phyloP scores from a whole-genome alignment of 1,140 invertebrate species.

The Zaprionus inermis region DNA sequence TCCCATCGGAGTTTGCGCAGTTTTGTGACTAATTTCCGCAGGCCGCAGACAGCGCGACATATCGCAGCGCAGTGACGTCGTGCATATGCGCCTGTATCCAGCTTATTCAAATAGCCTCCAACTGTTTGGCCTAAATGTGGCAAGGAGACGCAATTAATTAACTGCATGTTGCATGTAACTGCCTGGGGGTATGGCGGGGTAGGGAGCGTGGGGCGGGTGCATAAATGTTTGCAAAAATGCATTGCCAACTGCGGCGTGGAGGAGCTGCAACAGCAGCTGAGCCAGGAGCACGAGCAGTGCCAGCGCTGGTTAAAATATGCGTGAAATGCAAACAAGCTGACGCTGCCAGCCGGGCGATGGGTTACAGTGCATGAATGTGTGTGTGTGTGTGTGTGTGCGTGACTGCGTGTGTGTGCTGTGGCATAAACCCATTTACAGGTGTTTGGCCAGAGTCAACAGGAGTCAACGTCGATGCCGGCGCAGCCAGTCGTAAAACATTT shows the following conservation, averaged over 20 bases:
- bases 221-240: constrained; percentile 64
- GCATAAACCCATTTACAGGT: constrained; percentile 78
- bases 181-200: no score
- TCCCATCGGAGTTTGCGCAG: neutral
- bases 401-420: constrained; percentile 35
- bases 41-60: neutral
- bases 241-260: constrained; percentile 22
- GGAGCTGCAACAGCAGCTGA: neutral
- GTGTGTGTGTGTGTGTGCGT: constrained; percentile 4
- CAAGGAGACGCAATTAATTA: constrained; percentile 40
- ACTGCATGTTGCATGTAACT: constrained; percentile 6
- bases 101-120: constrained; percentile 12
- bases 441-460: constrained; percentile 75
- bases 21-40: constrained; percentile 14
- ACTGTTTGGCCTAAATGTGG: constrained; percentile 15
- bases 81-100: neutral
- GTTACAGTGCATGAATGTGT: constrained; percentile 15
- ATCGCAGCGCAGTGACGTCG: neutral
- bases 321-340: constrained; percentile 60
- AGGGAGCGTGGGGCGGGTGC: neutral
- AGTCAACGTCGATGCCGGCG: constrained; percentile 56
- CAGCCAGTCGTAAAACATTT: constrained; percentile 79
- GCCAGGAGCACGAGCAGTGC: constrained; percentile 27
- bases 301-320: constrained; percentile 58
- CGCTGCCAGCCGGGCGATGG: neutral